These are phyloP conservation scores for Odontothrips loti DNA, from an alignment of 2,888 invertebrate genomes.

Conservation along the genomic window DNA sequence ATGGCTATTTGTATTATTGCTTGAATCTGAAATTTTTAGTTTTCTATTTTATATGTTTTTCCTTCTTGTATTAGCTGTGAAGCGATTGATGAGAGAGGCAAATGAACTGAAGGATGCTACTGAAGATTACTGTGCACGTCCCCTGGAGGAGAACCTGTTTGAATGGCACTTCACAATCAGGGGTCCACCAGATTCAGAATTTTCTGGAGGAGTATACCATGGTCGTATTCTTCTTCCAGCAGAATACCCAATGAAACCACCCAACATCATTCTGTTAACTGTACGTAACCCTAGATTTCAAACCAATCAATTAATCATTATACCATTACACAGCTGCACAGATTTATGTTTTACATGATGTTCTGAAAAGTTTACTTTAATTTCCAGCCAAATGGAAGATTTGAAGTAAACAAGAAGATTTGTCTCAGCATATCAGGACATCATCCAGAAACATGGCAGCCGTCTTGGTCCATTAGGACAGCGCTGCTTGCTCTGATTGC, in stretches of 20 bases:
- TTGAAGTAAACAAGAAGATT: conserved; percentile 90
- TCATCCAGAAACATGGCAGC: conserved; percentile 98
- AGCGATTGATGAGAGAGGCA: conserved; percentile 89
- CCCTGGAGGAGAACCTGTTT: conserved; percentile 90
- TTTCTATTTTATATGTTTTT: conserved; percentile 27
- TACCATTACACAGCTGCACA: neutral
- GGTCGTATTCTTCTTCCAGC: conserved; percentile 86
- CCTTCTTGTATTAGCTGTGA: conserved; percentile 62
- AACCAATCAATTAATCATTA: neutral
- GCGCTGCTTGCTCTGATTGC: conserved; percentile 87
- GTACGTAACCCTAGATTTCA: conserved; percentile 49
- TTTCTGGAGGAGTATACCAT: conserved; percentile 87
- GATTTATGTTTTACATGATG: conserved; percentile 28
- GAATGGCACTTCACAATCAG: conserved; percentile 97
- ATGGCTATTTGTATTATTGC: conserved; percentile 28
- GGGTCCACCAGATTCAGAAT: conserved; percentile 83
- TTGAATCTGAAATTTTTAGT: conserved; percentile 29
- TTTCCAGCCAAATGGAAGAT: conserved; percentile 82
- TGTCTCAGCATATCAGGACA: conserved; percentile 92
- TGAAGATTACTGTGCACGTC: conserved; percentile 84
- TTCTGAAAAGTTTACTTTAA: conserved; percentile 27
- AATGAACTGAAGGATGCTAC: conserved; percentile 79
- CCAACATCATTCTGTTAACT: conserved; percentile 86
- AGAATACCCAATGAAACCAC: conserved; percentile 97
- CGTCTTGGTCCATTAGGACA: conserved; percentile 93